Evolutionary conservation across 2,797 vertebrate species (phyloP).

Genomic region (Ctenosaura bakeri): DNA sequence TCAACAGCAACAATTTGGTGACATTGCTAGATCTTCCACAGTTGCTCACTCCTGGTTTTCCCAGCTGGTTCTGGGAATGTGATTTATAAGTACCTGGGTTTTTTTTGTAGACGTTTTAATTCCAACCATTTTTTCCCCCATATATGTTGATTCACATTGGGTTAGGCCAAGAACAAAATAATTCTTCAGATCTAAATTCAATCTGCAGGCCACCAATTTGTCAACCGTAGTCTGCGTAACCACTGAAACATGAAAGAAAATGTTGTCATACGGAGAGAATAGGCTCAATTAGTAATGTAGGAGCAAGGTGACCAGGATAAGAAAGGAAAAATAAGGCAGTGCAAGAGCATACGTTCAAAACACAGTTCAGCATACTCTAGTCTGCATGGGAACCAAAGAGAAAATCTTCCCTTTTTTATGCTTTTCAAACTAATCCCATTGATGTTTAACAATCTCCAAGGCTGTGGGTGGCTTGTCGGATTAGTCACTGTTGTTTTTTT

Average conservation of each 20-base stretch:
- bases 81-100: too few relatives aligned
- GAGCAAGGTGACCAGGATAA: neutral
- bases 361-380: neutral
- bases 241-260: neutral
- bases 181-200: too few relatives aligned
- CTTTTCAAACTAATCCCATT: constrained; percentile 57
- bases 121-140: too few relatives aligned
- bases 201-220: neutral
- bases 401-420: constrained; percentile 19
- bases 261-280: neutral
- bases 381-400: neutral
- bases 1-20: too few relatives aligned
- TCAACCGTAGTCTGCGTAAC: neutral
- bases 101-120: too few relatives aligned
- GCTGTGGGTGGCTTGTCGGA: neutral
- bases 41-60: too few relatives aligned
- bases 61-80: too few relatives aligned
- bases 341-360: neutral
- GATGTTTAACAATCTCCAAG: constrained; percentile 40
- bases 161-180: too few relatives aligned
- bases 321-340: neutral
- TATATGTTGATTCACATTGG: too few relatives aligned
- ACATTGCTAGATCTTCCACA: too few relatives aligned
- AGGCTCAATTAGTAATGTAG: constrained; percentile 11
- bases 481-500: constrained; percentile 37